These are phyloP conservation scores for Neogale vison DNA, from an alignment of 2,113 vertebrate genomes.

Conservation along the genomic window DNA sequence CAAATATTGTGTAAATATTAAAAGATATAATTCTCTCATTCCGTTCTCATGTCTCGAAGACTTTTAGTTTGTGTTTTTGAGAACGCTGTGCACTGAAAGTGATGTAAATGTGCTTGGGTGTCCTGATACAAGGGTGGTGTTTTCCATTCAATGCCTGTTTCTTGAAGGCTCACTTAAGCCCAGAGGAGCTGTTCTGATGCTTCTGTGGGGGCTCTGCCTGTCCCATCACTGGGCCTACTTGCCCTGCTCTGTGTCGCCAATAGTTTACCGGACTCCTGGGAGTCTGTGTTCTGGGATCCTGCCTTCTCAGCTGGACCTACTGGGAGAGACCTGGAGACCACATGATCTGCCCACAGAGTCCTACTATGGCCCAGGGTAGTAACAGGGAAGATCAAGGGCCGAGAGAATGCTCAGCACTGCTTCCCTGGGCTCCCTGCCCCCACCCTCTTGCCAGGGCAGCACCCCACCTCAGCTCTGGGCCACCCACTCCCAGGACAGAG, in stretches of 20 bases:
- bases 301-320: neutral
- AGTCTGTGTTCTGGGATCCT: neutral
- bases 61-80: neutral
- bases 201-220: no score
- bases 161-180: neutral
- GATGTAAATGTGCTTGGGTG: neutral
- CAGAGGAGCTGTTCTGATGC: neutral
- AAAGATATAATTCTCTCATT: neutral
- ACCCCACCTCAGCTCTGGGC: neutral
- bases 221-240: neutral
- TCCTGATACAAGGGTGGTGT: neutral
- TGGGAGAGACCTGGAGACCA: neutral
- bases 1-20: neutral
- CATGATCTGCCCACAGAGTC: neutral
- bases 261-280: neutral
- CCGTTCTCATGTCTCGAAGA: neutral
- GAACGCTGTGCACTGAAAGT: neutral
- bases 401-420: neutral
- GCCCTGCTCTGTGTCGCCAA: accelerated
- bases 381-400: neutral
- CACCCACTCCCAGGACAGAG: neutral
- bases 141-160: neutral
- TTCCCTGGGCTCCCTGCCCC: neutral
- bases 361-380: neutral
- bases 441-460: neutral